These are phyloP conservation scores for Pocillopora grandis DNA, from an alignment of 92 coral and sea anemone species.

Conservation along the genomic window DNA sequence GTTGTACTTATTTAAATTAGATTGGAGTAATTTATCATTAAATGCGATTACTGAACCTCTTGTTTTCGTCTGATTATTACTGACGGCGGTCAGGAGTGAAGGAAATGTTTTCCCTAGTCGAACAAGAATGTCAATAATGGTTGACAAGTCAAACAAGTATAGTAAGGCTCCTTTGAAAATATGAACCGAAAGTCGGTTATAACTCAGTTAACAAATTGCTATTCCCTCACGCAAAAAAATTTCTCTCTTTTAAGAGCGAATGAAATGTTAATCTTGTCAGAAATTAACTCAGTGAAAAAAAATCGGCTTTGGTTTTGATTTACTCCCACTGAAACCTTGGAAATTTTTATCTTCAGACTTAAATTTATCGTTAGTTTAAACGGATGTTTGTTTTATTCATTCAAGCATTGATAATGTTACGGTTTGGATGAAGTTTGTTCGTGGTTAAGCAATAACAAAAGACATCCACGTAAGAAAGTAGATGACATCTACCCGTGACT, in stretches of 20 bases:
- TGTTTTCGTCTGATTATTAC: constrained; percentile 2
- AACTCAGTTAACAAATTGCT: constrained; percentile 1
- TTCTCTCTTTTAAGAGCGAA: no score
- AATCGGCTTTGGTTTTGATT: no score
- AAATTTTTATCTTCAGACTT: no score
- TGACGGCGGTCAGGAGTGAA: background rate
- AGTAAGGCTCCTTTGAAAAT: background rate
- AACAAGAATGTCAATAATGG: background rate
- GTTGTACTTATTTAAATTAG: constrained; percentile 8
- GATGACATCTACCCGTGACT: background rate
- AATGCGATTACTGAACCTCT: background rate
- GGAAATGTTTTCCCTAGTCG: constrained; percentile 1
- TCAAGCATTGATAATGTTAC: constrained; percentile 3
- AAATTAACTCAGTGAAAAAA: no score
- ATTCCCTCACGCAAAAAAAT: background rate
- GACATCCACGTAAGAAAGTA: background rate
- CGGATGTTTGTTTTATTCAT: constrained; percentile 22
- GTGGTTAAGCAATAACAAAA: background rate
- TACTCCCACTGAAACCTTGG: no score
- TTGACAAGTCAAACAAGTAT: constrained; percentile 13
- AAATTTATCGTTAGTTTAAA: no score
- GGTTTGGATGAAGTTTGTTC: constrained; percentile 1
- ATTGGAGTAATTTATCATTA: constrained; percentile 3
- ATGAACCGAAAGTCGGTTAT: background rate
- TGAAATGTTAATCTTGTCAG: no score